Base-by-base conservation (phyloP, 2,888 invertebrate genomes). In the Glaucopsyche alexis region DNA sequence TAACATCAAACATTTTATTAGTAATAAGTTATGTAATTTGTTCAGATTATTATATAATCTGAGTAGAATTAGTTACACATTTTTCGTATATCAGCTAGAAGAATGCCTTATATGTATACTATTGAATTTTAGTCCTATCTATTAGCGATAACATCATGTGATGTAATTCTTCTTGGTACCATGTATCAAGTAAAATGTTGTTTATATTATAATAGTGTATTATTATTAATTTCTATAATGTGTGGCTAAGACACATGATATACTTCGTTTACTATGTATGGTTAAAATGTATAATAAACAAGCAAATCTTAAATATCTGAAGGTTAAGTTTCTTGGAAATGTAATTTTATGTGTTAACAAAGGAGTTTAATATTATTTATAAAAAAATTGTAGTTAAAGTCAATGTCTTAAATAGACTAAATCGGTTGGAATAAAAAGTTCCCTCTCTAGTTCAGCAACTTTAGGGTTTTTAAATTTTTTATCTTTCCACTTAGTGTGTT, bases 91-190 rank as follows among this genome's bases (percentile, higher is more conserved):
- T 60, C 71, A 55, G 11, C 19, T 45, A 71, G 42, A 52, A 55
- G 9, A 71, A 71, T 60, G 55, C 45, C 60, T 60, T 55, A 49
- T 55, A 49, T 45, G 47, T 47, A 65, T 72, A 47, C 50, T 49
- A 65, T 42, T 42, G 45, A 49, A 72, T 70, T 29, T 49, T 75
- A 75, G 73, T 42, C 73, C 13, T 71, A 72, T 77, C 72, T 75
- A 78, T 76, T 78, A 67, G 76, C 77, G 78, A 78, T 77, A 76
- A 75, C 65, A 76, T 76, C 75, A 78, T 82, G 82, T 84, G 82
- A 85, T 82, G 80, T 80, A 82, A 81, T 79, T 79, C 81, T 82
- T 83, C 81, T 88, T 85, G 87, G 86, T 88, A 88, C 88, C 83
- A 81, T 88, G 88, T 88, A 88, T 78, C 85, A 84, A 83, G 76